These are phyloP conservation scores for Coilia nasus DNA, from an alignment of 2,797 vertebrate genomes.

Conservation along the genomic window DNA sequence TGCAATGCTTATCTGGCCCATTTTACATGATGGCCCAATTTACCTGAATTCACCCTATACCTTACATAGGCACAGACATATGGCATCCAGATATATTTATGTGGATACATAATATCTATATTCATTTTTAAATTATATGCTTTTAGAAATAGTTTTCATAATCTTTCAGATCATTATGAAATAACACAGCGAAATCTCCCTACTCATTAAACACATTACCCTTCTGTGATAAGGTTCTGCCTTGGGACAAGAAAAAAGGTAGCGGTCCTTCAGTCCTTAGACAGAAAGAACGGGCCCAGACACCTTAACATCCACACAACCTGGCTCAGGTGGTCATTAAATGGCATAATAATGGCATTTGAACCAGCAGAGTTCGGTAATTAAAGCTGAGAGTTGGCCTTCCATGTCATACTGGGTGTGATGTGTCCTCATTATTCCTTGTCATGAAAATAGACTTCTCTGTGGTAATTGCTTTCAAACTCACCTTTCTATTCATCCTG, in stretches of 20 bases:
- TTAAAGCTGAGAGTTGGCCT: slow-evolving; percentile 68
- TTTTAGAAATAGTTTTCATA: too few relatives aligned
- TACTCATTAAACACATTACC: background rate
- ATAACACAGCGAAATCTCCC: background rate
- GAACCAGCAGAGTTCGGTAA: slow-evolving; percentile 63
- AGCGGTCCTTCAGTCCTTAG: slow-evolving; percentile 52
- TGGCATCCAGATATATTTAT: too few relatives aligned
- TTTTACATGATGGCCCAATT: too few relatives aligned
- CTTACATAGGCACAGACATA: too few relatives aligned
- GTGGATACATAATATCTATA: too few relatives aligned
- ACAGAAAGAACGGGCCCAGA: slow-evolving; percentile 57
- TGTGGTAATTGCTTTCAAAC: background rate
- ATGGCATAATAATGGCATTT: slow-evolving; percentile 58
- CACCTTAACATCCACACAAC: slow-evolving; percentile 60
- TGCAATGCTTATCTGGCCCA: too few relatives aligned
- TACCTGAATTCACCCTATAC: too few relatives aligned
- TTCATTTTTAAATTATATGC: too few relatives aligned
- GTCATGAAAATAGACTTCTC: slow-evolving; percentile 4
- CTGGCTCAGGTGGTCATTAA: slow-evolving; percentile 70
- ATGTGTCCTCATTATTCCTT: slow-evolving; percentile 44
- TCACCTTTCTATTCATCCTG: background rate
- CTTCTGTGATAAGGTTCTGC: slow-evolving; percentile 25
- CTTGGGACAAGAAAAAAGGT: slow-evolving; percentile 32
- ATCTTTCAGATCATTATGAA: background rate
- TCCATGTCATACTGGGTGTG: slow-evolving; percentile 52